Conservation (phyloP, 37 sponge, comb jelly and placozoan genomes). For the Ianthella basta region DNA sequence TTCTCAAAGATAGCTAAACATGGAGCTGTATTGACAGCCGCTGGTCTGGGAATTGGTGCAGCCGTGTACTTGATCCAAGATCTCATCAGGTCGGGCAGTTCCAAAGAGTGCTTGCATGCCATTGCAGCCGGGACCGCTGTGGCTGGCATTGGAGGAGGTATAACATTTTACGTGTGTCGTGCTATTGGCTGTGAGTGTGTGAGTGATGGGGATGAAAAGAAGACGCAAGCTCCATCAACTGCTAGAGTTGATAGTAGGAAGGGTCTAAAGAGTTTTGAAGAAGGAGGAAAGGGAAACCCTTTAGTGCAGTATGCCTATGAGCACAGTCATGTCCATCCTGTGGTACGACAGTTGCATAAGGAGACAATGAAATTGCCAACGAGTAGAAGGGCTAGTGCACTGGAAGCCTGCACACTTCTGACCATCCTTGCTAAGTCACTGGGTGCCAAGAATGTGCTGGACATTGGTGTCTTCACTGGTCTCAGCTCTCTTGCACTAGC, state of each 20-base stretch:
- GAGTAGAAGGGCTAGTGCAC: slow-evolving; percentile 57
- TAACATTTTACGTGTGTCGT: slow-evolving; percentile 5
- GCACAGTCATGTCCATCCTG: not conserved
- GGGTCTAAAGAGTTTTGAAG: not conserved
- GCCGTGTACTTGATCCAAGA: slow-evolving; percentile 9
- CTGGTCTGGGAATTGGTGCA: slow-evolving; percentile 18
- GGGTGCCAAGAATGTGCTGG: slow-evolving; percentile 72
- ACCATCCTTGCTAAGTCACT: slow-evolving; percentile 49
- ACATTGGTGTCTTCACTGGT: slow-evolving; percentile 87
- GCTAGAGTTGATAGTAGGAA: too few relatives aligned
- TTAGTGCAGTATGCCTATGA: not conserved
- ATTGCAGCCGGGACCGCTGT: slow-evolving; percentile 2
- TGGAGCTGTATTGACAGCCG: slow-evolving; percentile 24
- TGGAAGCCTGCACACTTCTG: slow-evolving; percentile 64
- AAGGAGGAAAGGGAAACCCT: not conserved
- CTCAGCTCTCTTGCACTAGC: slow-evolving; percentile 79
- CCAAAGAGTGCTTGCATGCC: not conserved
- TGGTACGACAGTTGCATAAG: not conserved
- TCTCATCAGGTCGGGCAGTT: not conserved
- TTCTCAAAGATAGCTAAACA: slow-evolving; percentile 3
- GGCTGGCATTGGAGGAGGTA: not conserved
- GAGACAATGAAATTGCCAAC: not conserved
- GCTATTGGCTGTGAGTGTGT: slow-evolving; percentile 19
- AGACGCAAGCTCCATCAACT: not conserved
- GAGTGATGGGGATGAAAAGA: not conserved